These are phyloP conservation scores for Scartelaos histophorus DNA, from an alignment of 2,113 vertebrate genomes.

Conservation along the genomic window DNA sequence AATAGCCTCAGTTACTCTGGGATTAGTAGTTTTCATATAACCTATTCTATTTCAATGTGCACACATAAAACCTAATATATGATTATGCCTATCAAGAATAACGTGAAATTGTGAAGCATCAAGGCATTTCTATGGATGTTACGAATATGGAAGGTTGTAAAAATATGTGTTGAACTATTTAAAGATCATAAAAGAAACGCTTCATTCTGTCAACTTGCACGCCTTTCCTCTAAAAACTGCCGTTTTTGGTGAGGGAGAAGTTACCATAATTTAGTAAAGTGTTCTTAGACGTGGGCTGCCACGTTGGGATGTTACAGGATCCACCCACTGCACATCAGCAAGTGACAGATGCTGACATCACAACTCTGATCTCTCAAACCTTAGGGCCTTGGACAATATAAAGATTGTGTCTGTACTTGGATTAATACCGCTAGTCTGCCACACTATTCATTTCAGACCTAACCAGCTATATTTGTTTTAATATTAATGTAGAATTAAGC, in stretches of 20 bases:
- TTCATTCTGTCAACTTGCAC: too few species aligned
- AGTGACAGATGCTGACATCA: constrained; percentile 49
- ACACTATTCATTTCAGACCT: constrained; percentile 1
- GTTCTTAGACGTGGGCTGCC: constrained; percentile 69
- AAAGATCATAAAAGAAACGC: too few species aligned
- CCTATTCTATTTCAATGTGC: neutral
- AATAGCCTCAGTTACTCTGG: neutral
- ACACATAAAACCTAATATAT: neutral
- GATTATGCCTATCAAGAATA: neutral
- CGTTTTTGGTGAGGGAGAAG: constrained; percentile 20
- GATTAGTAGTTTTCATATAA: too few species aligned
- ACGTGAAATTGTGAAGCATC: too few species aligned
- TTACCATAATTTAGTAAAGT: constrained; percentile 34
- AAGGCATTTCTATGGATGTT: too few species aligned
- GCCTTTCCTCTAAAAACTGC: too few species aligned
- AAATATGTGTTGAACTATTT: too few species aligned
- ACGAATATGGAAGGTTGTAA: too few species aligned
- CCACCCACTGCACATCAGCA: constrained; percentile 68
- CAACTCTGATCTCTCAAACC: constrained; percentile 15
- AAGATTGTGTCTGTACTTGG: neutral
- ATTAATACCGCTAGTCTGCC: neutral
- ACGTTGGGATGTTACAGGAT: constrained; percentile 75
- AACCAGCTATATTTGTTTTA: constrained; percentile 29
- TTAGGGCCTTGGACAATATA: neutral
- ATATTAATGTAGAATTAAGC: constrained; percentile 48